Conservation (phyloP, 2,797 vertebrate species). For the Pteropus rufus region DNA sequence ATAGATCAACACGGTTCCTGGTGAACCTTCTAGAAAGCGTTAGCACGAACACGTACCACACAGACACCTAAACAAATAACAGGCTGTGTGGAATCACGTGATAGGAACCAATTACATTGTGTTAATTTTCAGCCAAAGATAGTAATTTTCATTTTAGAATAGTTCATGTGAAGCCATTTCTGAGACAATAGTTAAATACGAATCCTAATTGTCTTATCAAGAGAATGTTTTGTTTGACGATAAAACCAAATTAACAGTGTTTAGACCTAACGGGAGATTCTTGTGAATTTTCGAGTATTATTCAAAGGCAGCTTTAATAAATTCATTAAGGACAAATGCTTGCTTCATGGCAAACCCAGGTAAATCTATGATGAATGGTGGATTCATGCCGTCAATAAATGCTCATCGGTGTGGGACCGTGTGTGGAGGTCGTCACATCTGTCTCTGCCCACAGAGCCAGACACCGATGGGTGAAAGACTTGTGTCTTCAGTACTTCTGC, state of each 20-base stretch:
- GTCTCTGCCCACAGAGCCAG: not conserved
- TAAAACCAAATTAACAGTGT: constrained; percentile 13
- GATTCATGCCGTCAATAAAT: not conserved
- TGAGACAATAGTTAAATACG: constrained; percentile 53
- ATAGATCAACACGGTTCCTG: not conserved
- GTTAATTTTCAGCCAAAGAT: constrained; percentile 9
- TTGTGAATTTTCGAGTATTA: constrained; percentile 1
- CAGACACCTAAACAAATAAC: not conserved
- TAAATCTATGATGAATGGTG: not conserved
- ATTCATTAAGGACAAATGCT: not conserved
- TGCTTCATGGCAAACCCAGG: not conserved
- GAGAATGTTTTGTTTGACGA: constrained; percentile 39
- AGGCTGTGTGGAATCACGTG: not conserved
- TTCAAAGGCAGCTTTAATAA: not conserved
- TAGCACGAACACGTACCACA: not conserved
- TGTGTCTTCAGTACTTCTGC: not conserved
- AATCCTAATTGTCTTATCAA: constrained; percentile 31
- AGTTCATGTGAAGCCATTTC: constrained; percentile 1
- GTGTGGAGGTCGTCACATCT: not conserved
- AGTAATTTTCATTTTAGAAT: constrained; percentile 41
- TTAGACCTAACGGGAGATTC: not conserved
- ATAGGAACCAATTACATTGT: constrained; percentile 8
- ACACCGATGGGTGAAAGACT: rapidly evolving
- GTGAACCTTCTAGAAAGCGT: not conserved
- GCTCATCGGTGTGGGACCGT: not conserved